Conservation (phyloP, 2,888 invertebrate species). For the Himalopsyche tibetana region DNA sequence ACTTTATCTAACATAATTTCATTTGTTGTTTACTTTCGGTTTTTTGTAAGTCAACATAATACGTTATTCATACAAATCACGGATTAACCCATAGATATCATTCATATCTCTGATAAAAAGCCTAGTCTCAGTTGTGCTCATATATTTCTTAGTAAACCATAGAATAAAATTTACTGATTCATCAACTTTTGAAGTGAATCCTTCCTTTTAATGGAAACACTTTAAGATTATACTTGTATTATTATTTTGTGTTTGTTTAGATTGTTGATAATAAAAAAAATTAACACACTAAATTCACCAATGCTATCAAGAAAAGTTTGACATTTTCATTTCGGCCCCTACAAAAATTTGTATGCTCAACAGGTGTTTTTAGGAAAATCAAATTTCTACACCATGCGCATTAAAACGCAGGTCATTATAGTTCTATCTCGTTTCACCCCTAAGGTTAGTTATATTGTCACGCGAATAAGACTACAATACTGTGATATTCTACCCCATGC, state of each 20-base stretch:
- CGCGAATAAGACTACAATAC: background rate
- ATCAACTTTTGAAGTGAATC: no score
- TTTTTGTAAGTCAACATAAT: background rate
- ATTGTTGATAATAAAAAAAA: no score
- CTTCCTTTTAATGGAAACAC: no score
- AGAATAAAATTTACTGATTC: no score
- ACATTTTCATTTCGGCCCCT: background rate
- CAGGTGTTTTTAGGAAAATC: slow-evolving; percentile 7
- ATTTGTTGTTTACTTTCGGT: background rate
- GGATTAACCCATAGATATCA: slow-evolving; percentile 21
- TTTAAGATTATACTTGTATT: no score
- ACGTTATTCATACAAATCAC: background rate
- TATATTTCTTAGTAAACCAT: no score
- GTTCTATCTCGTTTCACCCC: background rate
- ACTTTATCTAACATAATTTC: no score
- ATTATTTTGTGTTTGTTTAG: no score
- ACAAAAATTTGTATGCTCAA: background rate
- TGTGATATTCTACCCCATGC: background rate
- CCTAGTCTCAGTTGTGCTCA: no score
- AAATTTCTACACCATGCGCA: background rate
- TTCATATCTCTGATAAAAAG: background rate
- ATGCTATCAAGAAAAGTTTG: background rate
- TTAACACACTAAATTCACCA: no score
- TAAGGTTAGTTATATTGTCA: background rate
- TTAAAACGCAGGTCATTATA: background rate